A percentile compares a stretch with the other conserved stretches of the same genome.
Evolutionary conservation across 2,888 invertebrate genomes (phyloP).

Genomic region (Petrolisthes manimaculis): DNA sequence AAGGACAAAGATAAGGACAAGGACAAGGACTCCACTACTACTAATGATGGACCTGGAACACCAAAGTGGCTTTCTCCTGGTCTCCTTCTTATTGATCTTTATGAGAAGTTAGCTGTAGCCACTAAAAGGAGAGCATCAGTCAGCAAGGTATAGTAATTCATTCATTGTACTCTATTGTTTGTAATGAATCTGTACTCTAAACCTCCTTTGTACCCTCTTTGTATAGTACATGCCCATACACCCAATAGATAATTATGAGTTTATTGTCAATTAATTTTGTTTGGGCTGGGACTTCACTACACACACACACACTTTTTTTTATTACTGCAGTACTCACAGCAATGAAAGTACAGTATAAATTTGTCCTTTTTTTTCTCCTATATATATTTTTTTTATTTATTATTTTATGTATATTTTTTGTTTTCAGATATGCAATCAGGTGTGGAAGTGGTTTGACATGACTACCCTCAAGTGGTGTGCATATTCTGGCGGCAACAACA

Average conservation of each 20-base stretch:
- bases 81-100: conserved; percentile 80
- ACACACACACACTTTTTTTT: too few relatives aligned
- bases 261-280: too few relatives aligned
- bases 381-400: too few relatives aligned
- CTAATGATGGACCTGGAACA: conserved; percentile 69
- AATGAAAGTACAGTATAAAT: too few relatives aligned
- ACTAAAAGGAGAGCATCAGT: conserved; percentile 78
- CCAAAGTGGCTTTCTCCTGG: conserved; percentile 84
- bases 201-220: conserved; percentile 10
- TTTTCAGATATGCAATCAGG: conserved; percentile 68
- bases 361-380: too few relatives aligned
- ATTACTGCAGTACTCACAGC: too few relatives aligned
- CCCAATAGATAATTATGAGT: background rate
- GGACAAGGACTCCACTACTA: background rate
- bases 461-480: conserved; percentile 84
- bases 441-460: conserved; percentile 88
- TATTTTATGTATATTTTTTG: too few relatives aligned
- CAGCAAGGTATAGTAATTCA: conserved; percentile 72
- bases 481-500: conserved; percentile 80
- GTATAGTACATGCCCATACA: background rate
- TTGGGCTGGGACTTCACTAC: too few relatives aligned
- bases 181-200: conserved; percentile 64
- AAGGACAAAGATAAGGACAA: conserved; percentile 47
- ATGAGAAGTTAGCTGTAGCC: conserved; percentile 81
- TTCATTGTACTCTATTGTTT: conserved; percentile 59